Conservation (phyloP, 1,140 invertebrate species). For the Lasioglossum albipes region DNA sequence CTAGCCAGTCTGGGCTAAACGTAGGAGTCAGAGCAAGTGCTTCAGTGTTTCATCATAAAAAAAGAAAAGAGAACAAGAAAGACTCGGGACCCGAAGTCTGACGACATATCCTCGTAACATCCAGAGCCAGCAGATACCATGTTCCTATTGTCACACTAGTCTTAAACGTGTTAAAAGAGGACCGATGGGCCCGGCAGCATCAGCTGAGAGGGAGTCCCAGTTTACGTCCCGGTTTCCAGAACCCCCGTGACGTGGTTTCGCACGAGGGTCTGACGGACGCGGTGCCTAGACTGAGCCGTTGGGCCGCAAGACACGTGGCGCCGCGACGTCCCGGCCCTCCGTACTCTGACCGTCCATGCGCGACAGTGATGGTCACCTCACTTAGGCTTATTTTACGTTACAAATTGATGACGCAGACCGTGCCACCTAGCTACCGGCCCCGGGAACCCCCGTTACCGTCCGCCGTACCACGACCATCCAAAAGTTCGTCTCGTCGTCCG, state of each 20-base stretch:
- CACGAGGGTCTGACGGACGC: constrained; percentile 43
- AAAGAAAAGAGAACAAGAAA: constrained; percentile 9
- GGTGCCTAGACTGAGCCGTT: constrained; percentile 76
- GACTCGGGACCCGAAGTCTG: constrained; percentile 28
- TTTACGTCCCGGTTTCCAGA: background rate
- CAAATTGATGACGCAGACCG: constrained; percentile 23
- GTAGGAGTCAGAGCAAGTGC: constrained; percentile 3
- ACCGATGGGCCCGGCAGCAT: constrained; percentile 31
- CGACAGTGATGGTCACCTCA: constrained; percentile 73
- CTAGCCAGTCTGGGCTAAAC: background rate
- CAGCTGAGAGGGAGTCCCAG: background rate
- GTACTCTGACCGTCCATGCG: constrained; percentile 75
- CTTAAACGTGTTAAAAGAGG: constrained; percentile 73
- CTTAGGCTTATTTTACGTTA: constrained; percentile 61
- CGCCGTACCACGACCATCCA: background rate
- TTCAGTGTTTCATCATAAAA: constrained; percentile 49
- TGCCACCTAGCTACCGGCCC: background rate
- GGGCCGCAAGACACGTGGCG: constrained; percentile 72
- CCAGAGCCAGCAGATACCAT: constrained; percentile 73
- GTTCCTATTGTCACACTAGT: constrained; percentile 80
- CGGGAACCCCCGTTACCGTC: background rate
- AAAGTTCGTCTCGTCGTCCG: too few relatives aligned
- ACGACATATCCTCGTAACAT: constrained; percentile 66
- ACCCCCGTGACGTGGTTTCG: constrained; percentile 43
- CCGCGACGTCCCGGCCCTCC: constrained; percentile 63